Evolutionary conservation across 1,140 invertebrate genomes (phyloP), one percentile per base, ranked within the genome.

Genomic region (Drosophila truncata): DNA sequence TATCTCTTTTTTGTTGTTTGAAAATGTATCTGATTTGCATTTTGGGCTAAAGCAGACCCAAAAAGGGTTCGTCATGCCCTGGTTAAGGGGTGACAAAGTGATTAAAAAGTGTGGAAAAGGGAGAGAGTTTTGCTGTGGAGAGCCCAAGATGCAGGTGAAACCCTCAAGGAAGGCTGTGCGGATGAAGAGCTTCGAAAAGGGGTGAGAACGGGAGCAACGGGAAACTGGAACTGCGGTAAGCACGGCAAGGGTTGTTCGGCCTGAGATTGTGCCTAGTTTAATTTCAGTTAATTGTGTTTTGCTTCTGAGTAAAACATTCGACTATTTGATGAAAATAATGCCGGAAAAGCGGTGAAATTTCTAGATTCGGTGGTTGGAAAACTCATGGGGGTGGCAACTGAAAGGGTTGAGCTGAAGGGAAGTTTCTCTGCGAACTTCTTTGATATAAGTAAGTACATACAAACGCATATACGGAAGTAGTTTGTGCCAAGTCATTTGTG

Each of bases 271-370:
- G 78, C 81, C 73, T 90, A 85, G 83, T 90, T 90, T 90, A 90
- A 90, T 90, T 90, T 90, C 75, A 90, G 85, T 90, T 90, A 90
- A 90, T 90, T 90, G 82, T 90, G 86, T 79, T 88, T 84, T 78
- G 60, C 74, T 74, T 84, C 73, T 63, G 69, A 75, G 78, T 61
- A 88, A 84, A 88, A 84, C 85, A 84, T 78, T 87, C 39, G 69
- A 80, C 63, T 72, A 81, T 88, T 88, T 88, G 86, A 82, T 85
- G 86, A 52, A 85, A 90, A 90, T 90, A 85, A 82, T 75, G 76
- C 52, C 54, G 52, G 74, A 90, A 90, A 90, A 90, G 72, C 81
- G 64, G 54, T 79, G 81, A 91, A 88, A 90, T 79, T 88, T 41
- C 59, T 66, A 33, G 41, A 42, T 76, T 67, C 42, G 37, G 54